Percentiles rank a stretch among this genome's conserved stretches.
Conservation (phyloP, 2,113 vertebrate genomes). For the Grammomys surdaster region DNA sequence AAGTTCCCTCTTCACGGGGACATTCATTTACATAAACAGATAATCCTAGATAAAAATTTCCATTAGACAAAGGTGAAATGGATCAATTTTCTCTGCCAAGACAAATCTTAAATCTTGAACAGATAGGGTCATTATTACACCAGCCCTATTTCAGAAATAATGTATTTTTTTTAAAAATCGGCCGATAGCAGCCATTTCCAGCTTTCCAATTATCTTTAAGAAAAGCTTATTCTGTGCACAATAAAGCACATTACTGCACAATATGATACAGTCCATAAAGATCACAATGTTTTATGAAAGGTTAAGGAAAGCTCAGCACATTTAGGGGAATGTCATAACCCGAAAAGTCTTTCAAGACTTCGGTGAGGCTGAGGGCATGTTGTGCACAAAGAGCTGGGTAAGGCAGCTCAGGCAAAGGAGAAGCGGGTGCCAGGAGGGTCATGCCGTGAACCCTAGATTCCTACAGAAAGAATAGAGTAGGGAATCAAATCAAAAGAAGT, state of each 20-base stretch:
- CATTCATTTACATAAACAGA: constrained; percentile 99
- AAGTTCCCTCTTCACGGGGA: constrained; percentile 93
- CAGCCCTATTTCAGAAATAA: constrained; percentile 99
- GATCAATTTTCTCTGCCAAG: constrained; percentile 99
- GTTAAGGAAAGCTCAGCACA: constrained; percentile 99
- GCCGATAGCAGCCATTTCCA: constrained; percentile 98
- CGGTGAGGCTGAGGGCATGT: constrained; percentile 78
- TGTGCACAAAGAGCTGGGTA: constrained; percentile 84
- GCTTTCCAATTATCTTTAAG: constrained; percentile 99
- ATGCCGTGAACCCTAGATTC: not conserved
- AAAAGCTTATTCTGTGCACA: constrained; percentile 99
- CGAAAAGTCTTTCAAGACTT: constrained; percentile 93
- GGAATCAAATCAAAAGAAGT: not conserved
- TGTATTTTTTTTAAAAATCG: constrained; percentile 97
- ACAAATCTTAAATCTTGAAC: constrained; percentile 99
- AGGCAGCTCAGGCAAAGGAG: not conserved
- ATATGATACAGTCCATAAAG: constrained; percentile 99
- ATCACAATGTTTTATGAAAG: constrained; percentile 99
- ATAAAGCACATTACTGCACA: constrained; percentile 99
- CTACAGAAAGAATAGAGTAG: not conserved
- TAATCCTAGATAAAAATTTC: constrained; percentile 99
- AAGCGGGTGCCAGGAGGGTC: not conserved
- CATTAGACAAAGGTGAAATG: constrained; percentile 99
- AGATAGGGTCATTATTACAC: constrained; percentile 99
- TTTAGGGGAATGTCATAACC: constrained; percentile 96